Evolutionary conservation across 2,797 vertebrate species (phyloP).

Genomic region (Anguilla marmorata): DNA sequence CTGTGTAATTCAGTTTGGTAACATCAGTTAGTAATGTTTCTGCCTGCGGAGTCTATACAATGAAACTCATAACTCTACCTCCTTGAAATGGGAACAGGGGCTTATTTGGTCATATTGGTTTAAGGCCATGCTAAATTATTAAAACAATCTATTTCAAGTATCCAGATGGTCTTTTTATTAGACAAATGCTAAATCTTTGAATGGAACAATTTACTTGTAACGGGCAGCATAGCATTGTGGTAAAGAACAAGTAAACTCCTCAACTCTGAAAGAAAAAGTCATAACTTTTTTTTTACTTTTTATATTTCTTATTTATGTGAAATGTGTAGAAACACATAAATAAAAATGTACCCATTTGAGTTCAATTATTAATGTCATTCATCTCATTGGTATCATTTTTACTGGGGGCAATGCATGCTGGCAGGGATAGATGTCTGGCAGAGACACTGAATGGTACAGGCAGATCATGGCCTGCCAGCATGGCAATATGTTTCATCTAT

Average conservation of each 20-base stretch:
- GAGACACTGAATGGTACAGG: not conserved
- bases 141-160: slow-evolving; percentile 76
- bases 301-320: slow-evolving; percentile 29
- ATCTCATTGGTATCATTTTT: slow-evolving; percentile 40
- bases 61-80: slow-evolving; percentile 66
- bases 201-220: slow-evolving; percentile 74
- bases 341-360: not conserved
- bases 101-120: slow-evolving; percentile 70
- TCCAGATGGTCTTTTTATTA: slow-evolving; percentile 77
- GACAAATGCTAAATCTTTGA: slow-evolving; percentile 73
- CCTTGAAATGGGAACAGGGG: slow-evolving; percentile 69
- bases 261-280: slow-evolving; percentile 54
- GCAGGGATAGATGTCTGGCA: slow-evolving; percentile 36
- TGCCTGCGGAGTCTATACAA: slow-evolving; percentile 25
- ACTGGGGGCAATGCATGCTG: slow-evolving; percentile 35
- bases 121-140: slow-evolving; percentile 52
- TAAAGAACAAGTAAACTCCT: slow-evolving; percentile 58
- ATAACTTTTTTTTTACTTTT: slow-evolving; percentile 34
- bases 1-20: not conserved
- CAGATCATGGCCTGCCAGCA: not conserved
- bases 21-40: not conserved
- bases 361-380: slow-evolving; percentile 49
- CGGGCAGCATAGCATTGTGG: slow-evolving; percentile 61
- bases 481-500: slow-evolving; percentile 28
- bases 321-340: not conserved